Base-by-base conservation (phyloP, 2,888 invertebrate species). In the Morpho deidamia region DNA sequence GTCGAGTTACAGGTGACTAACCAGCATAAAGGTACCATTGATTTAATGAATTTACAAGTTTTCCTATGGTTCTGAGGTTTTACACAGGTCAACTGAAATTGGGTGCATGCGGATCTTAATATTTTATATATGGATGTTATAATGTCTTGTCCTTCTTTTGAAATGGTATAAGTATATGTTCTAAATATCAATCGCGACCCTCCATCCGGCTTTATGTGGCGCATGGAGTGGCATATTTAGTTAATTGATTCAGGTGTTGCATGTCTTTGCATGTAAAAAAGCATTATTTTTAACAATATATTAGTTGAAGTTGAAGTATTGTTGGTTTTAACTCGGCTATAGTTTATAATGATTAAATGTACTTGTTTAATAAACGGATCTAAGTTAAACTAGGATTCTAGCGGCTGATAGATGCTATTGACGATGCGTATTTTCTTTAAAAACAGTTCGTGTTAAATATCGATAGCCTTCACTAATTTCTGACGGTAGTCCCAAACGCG, bases 1-100 rank as follows among this genome's bases (percentile, higher is more conserved):
- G 95, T 96, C 72, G 97, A 97, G 90, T 91, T 96, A 76, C 95
- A 95, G 92, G 94, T 93, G 90, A 86, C 78, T 88, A 87, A 78
- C 74, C 74, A 75, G 70, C 71, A 77, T 78, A 72, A 81, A 87
- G 85, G 86, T 88, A 86, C 76, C 75, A 69, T 74, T 76, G 62
- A 72, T 79, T 77, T 67, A 71, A 68, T 77, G 69, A 72, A 62
- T 67, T 64, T 70, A 61, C 61, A 68, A 66, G 64, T 72, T 56
- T 58, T 37, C 40, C 44, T 56, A 51, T 56, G 52, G 62, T 53
- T 49, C 45, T 46, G 46, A 45, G 47, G 51, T 56, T 49, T 44
- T 41, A 37, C 33, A 39, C 35, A 10, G 12, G 49, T 43, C 47
- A 48, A 42, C 47, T 33, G 39, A 39, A 34, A n/a, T 55, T 23